Percentiles rank a stretch among this genome's conserved stretches.
These are phyloP conservation scores for Euwallacea fornicatus DNA, from an alignment of 1,140 invertebrate species.

Conservation along the genomic window DNA sequence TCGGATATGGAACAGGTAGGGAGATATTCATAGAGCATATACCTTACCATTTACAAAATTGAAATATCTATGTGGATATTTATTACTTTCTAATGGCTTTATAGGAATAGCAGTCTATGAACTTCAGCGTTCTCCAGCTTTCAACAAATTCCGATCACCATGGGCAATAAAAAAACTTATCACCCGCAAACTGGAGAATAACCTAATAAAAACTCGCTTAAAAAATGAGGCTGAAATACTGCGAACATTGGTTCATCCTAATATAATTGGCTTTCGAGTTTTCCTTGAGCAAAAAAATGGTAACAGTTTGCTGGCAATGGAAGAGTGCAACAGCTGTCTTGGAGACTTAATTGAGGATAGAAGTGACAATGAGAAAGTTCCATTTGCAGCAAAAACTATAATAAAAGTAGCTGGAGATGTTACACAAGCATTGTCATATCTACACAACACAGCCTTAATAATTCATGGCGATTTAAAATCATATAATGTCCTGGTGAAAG, in stretches of 20 bases:
- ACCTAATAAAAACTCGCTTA: slow-evolving; percentile 60
- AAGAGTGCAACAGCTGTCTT: slow-evolving; percentile 66
- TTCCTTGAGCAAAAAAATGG: slow-evolving; percentile 64
- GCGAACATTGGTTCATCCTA: slow-evolving; percentile 73
- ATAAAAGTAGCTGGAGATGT: slow-evolving; percentile 68
- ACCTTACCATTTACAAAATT: not conserved
- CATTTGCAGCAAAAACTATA: slow-evolving; percentile 66
- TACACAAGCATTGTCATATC: slow-evolving; percentile 72
- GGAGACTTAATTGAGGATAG: slow-evolving; percentile 73
- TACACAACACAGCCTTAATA: slow-evolving; percentile 71
- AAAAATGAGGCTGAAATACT: slow-evolving; percentile 71
- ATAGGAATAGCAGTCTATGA: slow-evolving; percentile 76
- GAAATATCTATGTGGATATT: not conserved
- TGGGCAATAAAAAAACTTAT: slow-evolving; percentile 81
- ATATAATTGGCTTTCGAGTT: slow-evolving; percentile 80
- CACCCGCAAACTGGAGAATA: slow-evolving; percentile 49
- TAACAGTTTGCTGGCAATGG: slow-evolving; percentile 69
- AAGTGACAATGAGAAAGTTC: slow-evolving; percentile 59
- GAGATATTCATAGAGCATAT: slow-evolving; percentile 25
- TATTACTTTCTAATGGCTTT: slow-evolving; percentile 19
- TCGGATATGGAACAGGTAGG: slow-evolving; percentile 76
- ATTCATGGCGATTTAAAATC: slow-evolving; percentile 87
- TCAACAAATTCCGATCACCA: slow-evolving; percentile 68
- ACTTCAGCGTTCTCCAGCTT: slow-evolving; percentile 69
- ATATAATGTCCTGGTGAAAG: slow-evolving; percentile 76